Conservation (phyloP, 2,797 vertebrate genomes). For the Enteromius mattozi region DNA sequence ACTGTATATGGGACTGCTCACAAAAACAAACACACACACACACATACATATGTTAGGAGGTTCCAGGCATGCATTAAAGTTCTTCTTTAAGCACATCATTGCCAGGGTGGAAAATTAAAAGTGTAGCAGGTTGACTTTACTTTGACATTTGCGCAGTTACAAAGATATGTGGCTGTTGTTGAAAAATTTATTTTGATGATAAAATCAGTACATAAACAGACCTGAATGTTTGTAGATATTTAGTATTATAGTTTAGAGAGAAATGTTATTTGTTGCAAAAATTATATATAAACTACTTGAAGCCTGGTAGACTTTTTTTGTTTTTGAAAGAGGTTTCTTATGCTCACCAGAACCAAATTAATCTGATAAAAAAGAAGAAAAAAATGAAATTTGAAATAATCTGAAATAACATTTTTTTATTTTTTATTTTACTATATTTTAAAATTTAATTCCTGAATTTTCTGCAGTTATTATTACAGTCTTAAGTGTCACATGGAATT, state of each 20-base stretch:
- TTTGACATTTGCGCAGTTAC: background rate
- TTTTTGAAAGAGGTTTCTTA: background rate
- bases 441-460: background rate
- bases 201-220: background rate
- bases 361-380: background rate
- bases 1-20: conserved; percentile 88
- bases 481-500: background rate
- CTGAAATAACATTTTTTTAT: background rate
- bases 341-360: background rate
- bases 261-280: background rate
- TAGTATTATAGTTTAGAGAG: background rate
- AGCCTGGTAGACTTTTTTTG: background rate
- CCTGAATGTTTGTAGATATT: background rate
- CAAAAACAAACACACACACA: background rate
- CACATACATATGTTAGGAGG: background rate
- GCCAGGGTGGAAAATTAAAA: background rate
- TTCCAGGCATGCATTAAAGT: background rate
- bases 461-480: background rate
- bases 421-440: background rate
- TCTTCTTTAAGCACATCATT: background rate
- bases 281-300: background rate
- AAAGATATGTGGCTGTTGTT: background rate
- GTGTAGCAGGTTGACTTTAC: background rate
- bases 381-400: background rate
- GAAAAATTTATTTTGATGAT: background rate